Base-by-base conservation (phyloP, 2,113 vertebrate species). In the Ophiodon elongatus region DNA sequence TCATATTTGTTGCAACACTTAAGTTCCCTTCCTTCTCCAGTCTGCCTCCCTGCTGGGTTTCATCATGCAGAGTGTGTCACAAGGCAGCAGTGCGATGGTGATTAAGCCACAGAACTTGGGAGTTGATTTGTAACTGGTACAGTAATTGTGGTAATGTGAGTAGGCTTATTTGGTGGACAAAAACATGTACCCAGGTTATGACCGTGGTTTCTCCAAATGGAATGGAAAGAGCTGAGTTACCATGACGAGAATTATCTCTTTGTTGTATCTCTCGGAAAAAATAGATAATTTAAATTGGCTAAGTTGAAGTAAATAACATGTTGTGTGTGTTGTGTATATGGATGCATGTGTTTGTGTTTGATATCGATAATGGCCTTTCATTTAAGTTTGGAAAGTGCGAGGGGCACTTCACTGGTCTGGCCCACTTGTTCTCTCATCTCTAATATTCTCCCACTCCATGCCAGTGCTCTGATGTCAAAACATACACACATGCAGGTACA, bases 11-110 rank as follows among this genome's bases (percentile, higher is more conserved):
- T 90, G 92, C 89, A 92, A 94, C 86, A 87, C 85, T 89, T 91
- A 71, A 85, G 77, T 87, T 89, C 59, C 70, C 70, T 77, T 92
- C 81, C 73, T 83, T 82, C 87, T 84, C 60, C 64, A 73, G 67
- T 56, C 81, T 47, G 91, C 60, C 75, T 93, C 89, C 92, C 91
- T 77, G 93, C 94, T 93, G 92, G 86, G 90, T 94, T 94, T 93
- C 90, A 91, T 93, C 91, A 94, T 93, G 82, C 87, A 76, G 76
- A 91, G 15, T 84, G 90, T 93, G 88, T 91, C 93, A 92, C 91
- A 90, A 89, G 86, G 80, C 88, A 76, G 90, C 92, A 89, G 68
- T 70, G 82, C 79, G 67, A 77, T 87, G 84, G 88, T 91, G 92
- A 93, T 93, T 91, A 91, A 89, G 86, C 79, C 69, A 27, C 83